Base-by-base conservation (phyloP, 1,140 invertebrate species). In the Leptinotarsa defecta region DNA sequence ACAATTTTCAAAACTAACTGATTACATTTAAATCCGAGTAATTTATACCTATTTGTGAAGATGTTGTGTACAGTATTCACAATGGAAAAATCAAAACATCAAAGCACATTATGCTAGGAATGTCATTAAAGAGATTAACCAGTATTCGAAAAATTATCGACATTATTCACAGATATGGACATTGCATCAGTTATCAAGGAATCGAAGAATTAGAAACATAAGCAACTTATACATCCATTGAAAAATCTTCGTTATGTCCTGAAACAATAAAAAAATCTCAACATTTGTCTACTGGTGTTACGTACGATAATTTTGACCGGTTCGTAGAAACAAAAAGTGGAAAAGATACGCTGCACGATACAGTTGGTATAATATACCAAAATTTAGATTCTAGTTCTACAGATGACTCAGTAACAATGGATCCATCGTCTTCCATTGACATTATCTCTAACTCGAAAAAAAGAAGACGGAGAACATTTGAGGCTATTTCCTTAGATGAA, bases 101-200 rank as follows among this genome's bases (percentile, higher is more conserved):
- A 24, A 84, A 83, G 67, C 83, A 84, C 63, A 77, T 85, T 34
- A 73, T 48, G 24, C 72, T 85, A 13, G 82, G 82, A 52, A 77
- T 84, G 71, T 74, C 79, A 48, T 74, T 84, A 67, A 84, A 84
- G 79, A 82, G 78, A 74, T 73, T 83, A 69, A 83, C 81, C 3
- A 81, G 78, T 71, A 84, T 75, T 74, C 78, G 76, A 70, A 82
- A 83, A 78, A 68, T 84, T 43, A 73, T 84, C 19, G 64, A 79
- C 52, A 82, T 84, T 65, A 57, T 81, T 19, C 49, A 57, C 49
- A 13, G 49, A 57, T 57, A 57, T n/a, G 11, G 49, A 11, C 49
- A 57, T 57, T 57, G 49, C n/a, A 13, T 57, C n/a, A 17, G 15
- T 13, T 57, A 57, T 57, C 49, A 8, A 57, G 15, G 49, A 57